Evolutionary conservation across 1,140 invertebrate genomes (phyloP).

Genomic region (Trissolcus basalis): DNA sequence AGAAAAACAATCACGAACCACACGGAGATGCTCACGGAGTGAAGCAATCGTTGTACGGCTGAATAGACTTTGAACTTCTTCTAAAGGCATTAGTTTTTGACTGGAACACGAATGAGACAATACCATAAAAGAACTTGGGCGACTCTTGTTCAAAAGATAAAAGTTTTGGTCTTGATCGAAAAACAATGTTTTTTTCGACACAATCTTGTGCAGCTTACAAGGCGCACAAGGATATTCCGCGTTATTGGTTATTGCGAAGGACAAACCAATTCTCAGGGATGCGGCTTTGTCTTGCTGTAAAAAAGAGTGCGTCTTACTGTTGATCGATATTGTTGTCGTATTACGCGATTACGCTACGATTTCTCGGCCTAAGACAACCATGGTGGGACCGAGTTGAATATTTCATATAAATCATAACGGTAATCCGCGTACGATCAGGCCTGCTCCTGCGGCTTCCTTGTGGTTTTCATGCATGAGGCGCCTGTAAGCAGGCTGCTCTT

Average conservation of each 20-base stretch:
- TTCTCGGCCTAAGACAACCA: constrained; percentile 32
- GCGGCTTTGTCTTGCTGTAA: constrained; percentile 46
- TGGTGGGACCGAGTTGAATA: constrained; percentile 37
- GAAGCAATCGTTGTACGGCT: constrained; percentile 50
- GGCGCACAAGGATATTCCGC: constrained; percentile 42
- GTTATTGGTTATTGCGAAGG: constrained; percentile 52
- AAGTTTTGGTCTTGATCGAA: constrained; percentile 55
- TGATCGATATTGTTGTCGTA: constrained; percentile 44
- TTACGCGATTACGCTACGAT: constrained; percentile 45
- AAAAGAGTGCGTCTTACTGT: constrained; percentile 31
- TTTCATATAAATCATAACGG: constrained; percentile 49
- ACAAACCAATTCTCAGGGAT: constrained; percentile 51
- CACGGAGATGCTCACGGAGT: constrained; percentile 21
- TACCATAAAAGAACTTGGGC: constrained; percentile 50
- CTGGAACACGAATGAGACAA: constrained; percentile 51
- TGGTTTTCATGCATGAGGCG: constrained; percentile 16
- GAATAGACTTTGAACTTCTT: constrained; percentile 49
- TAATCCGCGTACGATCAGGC: constrained; percentile 23
- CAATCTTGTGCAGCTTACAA: constrained; percentile 49
- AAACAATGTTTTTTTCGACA: constrained; percentile 50
- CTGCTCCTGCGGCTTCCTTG: constrained; percentile 14
- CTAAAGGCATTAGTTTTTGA: constrained; percentile 54
- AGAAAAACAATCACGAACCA: constrained; percentile 34
- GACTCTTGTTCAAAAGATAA: constrained; percentile 52
- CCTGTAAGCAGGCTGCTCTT: constrained; percentile 27